Base-by-base conservation (phyloP, 92 coral and sea anemone species). In the Palythoa grandiflora region DNA sequence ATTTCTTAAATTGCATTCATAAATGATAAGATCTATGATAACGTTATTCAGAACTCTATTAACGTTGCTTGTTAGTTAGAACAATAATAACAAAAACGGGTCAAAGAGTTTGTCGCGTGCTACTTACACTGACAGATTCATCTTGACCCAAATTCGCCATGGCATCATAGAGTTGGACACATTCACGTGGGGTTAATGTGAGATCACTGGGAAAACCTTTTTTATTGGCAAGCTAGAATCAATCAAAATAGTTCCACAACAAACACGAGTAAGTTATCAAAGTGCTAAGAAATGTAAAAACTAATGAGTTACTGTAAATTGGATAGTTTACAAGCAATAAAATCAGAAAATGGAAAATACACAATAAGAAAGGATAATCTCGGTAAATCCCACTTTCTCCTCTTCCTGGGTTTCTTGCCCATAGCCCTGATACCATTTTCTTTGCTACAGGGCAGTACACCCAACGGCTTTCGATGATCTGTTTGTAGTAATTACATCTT, bases 121-220 rank as follows among this genome's bases (percentile, higher is more conserved):
- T 53, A 38, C 91, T 79, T 40, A 91, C 94, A 87, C 61, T 72
- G 21, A 90, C 20, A 3, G 94, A 68, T 37, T 88, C 96, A 76
- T 81, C 86, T 80, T 89, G 89, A 35, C 86, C 91, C 59, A 71
- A 85, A 5, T 48, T 11, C 65, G 19, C 61, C 89, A 94, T 92
- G 14, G 79, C 91, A 80, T 94, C 94, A 83, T 89, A 92, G 17
- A 94, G 76, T 20, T 91, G 87, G 0, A 94, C 85, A 60, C 85
- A 71, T 77, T 94, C 97, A 52, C 81, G 35, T 3, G 97, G 97
- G 1, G 97, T 85, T 2, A 94, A 93, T 52, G 90, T 79, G 74
- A 94, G 87, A 61, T 94, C 94, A 36, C 92, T 87, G 11, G 97
- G 97, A 55, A 94, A 94, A 83, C 93, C 93, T 9, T 87, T 81